A percentile compares a stretch with the other conserved stretches of the same genome.
Conservation (phyloP, 1,140 invertebrate genomes). For the Drosophila nannoptera region DNA sequence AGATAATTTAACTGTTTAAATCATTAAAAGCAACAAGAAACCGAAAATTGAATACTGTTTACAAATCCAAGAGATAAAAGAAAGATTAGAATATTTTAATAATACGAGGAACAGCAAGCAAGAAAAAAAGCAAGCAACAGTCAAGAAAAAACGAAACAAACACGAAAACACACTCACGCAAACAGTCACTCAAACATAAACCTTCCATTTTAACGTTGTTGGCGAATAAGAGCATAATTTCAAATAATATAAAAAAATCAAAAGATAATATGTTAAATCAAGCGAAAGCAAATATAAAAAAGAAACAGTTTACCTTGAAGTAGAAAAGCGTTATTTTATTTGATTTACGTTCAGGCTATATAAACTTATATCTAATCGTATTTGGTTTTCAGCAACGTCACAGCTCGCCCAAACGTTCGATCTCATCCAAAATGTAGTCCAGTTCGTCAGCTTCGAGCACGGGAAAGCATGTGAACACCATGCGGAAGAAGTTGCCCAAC, state of each 20-base stretch:
- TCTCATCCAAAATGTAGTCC: conserved; percentile 70
- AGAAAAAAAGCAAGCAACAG: too few species aligned
- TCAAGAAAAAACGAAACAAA: too few species aligned
- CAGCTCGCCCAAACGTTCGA: conserved; percentile 68
- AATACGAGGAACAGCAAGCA: conserved; percentile 23
- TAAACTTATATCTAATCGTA: background rate
- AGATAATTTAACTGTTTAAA: conserved; percentile 79
- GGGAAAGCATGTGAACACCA: conserved; percentile 91
- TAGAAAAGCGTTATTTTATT: conserved; percentile 8
- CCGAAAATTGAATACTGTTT: conserved; percentile 55
- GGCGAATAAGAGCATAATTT: conserved; percentile 68
- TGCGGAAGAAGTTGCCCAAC: conserved; percentile 91
- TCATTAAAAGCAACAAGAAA: conserved; percentile 46
- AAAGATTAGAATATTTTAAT: conserved; percentile 67
- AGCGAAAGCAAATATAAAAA: conserved; percentile 67
- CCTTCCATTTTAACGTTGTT: conserved; percentile 76
- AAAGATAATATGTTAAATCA: conserved; percentile 67
- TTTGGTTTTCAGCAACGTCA: conserved; percentile 26
- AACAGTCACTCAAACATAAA: conserved; percentile 18
- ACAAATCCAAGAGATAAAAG: conserved; percentile 36
- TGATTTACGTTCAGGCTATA: background rate
- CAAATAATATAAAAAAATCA: conserved; percentile 50
- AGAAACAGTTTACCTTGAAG: conserved; percentile 65
- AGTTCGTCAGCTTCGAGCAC: conserved; percentile 74
- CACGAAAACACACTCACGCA: too few species aligned